Evolutionary conservation across 2,888 invertebrate species (phyloP).

Genomic region (Alloplasta piceator): DNA sequence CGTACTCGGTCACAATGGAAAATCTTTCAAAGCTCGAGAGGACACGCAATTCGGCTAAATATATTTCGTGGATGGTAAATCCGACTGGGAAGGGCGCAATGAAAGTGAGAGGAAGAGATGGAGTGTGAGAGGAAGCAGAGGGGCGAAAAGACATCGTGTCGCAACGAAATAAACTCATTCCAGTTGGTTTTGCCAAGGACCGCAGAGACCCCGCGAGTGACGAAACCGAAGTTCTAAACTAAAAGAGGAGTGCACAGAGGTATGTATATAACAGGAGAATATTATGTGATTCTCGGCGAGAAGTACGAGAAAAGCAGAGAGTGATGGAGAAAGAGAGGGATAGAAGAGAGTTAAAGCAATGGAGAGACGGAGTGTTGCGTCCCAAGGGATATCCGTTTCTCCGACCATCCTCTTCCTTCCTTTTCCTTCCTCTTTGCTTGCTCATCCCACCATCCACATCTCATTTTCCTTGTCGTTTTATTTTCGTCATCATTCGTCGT

Average conservation of each 20-base stretch:
- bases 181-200: constrained; percentile 33
- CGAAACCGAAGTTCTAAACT: constrained; percentile 22
- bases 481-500: too few species aligned
- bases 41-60: constrained; percentile 1
- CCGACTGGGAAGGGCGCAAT: constrained; percentile 5
- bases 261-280: neutral
- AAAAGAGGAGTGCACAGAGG: constrained; percentile 2
- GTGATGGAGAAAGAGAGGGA: constrained; percentile 3
- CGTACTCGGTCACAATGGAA: neutral
- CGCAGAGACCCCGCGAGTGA: constrained; percentile 34
- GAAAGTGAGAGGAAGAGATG: constrained; percentile 10
- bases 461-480: neutral
- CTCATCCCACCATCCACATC: constrained; percentile 4
- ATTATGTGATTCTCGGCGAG: neutral
- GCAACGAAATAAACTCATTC: constrained; percentile 59
- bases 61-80: constrained; percentile 10
- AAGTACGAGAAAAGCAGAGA: constrained; percentile 2
- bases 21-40: constrained; percentile 1
- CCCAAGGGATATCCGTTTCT: constrained; percentile 60
- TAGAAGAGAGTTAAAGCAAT: constrained; percentile 23
- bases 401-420: too few species aligned
- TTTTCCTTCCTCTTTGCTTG: constrained; percentile 28
- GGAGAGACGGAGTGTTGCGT: constrained; percentile 50
- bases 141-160: constrained; percentile 30
- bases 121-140: neutral